Conservation (phyloP, 2,888 invertebrate species). For the Arenicola marina region DNA sequence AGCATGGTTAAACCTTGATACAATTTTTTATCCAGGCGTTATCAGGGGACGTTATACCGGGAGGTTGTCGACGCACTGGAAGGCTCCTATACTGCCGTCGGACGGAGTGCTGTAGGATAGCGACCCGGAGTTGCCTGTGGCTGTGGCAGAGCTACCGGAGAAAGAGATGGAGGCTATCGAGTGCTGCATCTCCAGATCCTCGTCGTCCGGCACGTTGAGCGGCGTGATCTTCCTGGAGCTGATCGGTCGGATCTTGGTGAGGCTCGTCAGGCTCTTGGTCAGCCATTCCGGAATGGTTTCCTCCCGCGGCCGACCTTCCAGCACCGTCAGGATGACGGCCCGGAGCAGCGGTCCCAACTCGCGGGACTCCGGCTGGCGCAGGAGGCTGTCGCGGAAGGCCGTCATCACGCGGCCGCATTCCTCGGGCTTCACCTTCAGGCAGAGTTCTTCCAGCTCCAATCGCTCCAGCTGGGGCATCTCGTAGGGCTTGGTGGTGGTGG, state of each 20-base stretch:
- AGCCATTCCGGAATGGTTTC: conserved; percentile 51
- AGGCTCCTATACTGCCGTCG: too few relatives aligned
- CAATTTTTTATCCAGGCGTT: too few relatives aligned
- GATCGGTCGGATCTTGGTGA: conserved; percentile 18
- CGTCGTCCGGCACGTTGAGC: not conserved
- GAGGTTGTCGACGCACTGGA: too few relatives aligned
- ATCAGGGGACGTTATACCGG: too few relatives aligned
- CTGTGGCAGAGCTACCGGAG: too few relatives aligned
- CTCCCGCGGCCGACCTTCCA: conserved; percentile 50
- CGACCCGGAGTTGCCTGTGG: too few relatives aligned
- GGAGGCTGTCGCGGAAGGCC: conserved; percentile 44
- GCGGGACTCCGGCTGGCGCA: conserved; percentile 36
- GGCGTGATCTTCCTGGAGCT: not conserved
- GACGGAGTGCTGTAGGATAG: too few relatives aligned
- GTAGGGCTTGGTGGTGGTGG: conserved; percentile 40
- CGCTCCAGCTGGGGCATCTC: conserved; percentile 54
- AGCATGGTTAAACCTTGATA: too few relatives aligned
- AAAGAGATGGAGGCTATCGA: too few relatives aligned
- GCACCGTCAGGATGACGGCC: conserved; percentile 41
- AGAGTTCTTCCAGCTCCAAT: conserved; percentile 53
- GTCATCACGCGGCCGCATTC: conserved; percentile 51
- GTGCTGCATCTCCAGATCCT: conserved; percentile 2
- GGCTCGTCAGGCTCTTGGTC: conserved; percentile 44
- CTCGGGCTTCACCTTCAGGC: conserved; percentile 44
- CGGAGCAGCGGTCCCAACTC: conserved; percentile 49